These are phyloP conservation scores for Drosophila maculinotata DNA, from an alignment of 2,888 invertebrate species.

Conservation along the genomic window DNA sequence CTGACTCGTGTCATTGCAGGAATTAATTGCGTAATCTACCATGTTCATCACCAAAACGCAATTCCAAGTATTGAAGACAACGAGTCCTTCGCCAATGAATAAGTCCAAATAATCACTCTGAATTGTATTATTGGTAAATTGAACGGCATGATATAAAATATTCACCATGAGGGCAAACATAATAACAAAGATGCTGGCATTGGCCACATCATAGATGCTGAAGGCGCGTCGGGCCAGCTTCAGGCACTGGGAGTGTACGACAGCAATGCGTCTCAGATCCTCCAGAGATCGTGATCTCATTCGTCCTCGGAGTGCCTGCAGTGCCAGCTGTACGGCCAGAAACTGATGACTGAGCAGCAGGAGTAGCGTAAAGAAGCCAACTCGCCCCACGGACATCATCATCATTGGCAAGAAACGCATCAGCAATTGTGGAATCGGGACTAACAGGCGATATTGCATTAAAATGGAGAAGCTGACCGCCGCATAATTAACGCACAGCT, in stretches of 20 bases:
- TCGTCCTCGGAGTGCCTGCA: slow-evolving; percentile 21
- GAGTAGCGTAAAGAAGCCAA: slow-evolving; percentile 40
- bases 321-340: slow-evolving; percentile 43
- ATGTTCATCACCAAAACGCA: slow-evolving; percentile 42
- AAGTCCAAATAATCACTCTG: slow-evolving; percentile 11
- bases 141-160: slow-evolving; percentile 64
- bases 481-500: slow-evolving; percentile 35
- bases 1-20: slow-evolving; percentile 55
- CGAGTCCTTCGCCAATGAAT: slow-evolving; percentile 37
- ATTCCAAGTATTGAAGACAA: slow-evolving; percentile 23
- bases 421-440: not conserved
- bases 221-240: slow-evolving; percentile 43
- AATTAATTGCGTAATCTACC: slow-evolving; percentile 44
- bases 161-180: slow-evolving; percentile 51
- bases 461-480: slow-evolving; percentile 7
- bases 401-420: slow-evolving; percentile 5
- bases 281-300: not conserved
- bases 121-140: slow-evolving; percentile 42
- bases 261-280: slow-evolving; percentile 27
- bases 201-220: slow-evolving; percentile 31
- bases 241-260: slow-evolving; percentile 49
- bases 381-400: slow-evolving; percentile 21
- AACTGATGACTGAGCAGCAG: slow-evolving; percentile 63
- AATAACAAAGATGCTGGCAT: slow-evolving; percentile 36
- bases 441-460: slow-evolving; percentile 44